Base-by-base conservation (phyloP, 2,113 vertebrate species). In the Noctilio leporinus region DNA sequence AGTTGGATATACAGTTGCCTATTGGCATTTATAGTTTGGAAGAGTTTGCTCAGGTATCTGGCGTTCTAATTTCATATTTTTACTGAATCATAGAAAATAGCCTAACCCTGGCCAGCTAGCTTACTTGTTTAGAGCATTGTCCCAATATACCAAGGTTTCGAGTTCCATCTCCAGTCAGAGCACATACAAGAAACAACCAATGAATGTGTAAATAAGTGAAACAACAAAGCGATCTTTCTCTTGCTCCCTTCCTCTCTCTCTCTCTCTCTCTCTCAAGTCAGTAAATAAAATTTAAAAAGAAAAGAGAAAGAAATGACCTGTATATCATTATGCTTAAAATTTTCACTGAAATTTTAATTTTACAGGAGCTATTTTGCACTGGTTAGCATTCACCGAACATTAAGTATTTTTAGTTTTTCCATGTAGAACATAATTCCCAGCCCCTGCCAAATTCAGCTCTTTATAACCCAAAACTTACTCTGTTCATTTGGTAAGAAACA, bases 341-440 rank as follows among this genome's bases (percentile, higher is more conserved):
- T 93, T 55, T 89, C 35, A 80, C 64, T 51, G 22, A 95, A 75
- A 65, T 81, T 75, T 88, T 88, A n/a, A 64, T 93, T 28, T 72
- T 70, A 64, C 0, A 11, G 62, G 51, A 45, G 62, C 5, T 78
- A 16, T 78, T 75, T 80, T 86, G 47, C 24, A 24, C 47, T 75
- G 9, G 15, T 80, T 86, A 55, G 26, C 57, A 8, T 83, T 93
- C n/a, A 77, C 15, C 62, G 45, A 70, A 33, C 43, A 78, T 78
- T 40, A 77, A 95, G 64, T 89, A 69, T 88, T 88, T 84, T 62
- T 26, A 89, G 53, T 84, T 77, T 84, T 77, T 84, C 45, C 30
- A 19, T 35, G 30, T 84, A 83, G 12, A 92, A 43, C 45, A 69
- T 43, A 84, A 78, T 93, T 92, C 17, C n/a, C 62, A 40, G 28